Evolutionary conservation across 2,113 vertebrate genomes (phyloP).

Genomic region (Silurus meridionalis): DNA sequence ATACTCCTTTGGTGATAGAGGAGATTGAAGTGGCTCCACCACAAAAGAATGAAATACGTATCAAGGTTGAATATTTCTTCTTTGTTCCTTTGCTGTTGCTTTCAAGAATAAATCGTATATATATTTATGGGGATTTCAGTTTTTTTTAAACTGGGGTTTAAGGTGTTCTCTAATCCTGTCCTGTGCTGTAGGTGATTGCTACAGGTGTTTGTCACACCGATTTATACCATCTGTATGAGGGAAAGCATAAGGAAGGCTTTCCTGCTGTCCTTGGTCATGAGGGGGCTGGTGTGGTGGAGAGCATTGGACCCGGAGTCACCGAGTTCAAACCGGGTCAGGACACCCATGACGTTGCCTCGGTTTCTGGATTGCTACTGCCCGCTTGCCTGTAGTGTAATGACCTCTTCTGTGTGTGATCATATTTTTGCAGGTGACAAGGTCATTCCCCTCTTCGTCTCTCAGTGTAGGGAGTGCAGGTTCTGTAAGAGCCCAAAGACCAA

Average conservation of each 20-base stretch:
- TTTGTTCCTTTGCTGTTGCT: not conserved
- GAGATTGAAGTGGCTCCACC: slow-evolving; percentile 85
- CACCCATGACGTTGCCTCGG: not conserved
- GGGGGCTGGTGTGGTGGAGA: slow-evolving; percentile 83
- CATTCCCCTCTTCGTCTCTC: slow-evolving; percentile 77
- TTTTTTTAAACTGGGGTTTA: not conserved
- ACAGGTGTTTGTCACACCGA: slow-evolving; percentile 81
- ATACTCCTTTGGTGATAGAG: slow-evolving; percentile 81
- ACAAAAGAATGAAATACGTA: slow-evolving; percentile 79
- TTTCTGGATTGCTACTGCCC: not conserved
- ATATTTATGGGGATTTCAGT: not conserved
- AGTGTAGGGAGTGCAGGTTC: slow-evolving; percentile 78
- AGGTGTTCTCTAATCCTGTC: not conserved
- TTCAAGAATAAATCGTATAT: not conserved
- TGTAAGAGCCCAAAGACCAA: slow-evolving; percentile 79
- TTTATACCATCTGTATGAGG: slow-evolving; percentile 71
- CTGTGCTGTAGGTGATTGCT: slow-evolving; percentile 76
- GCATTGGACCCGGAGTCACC: slow-evolving; percentile 79
- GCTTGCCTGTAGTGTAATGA: slow-evolving; percentile 12
- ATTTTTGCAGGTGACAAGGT: slow-evolving; percentile 80
- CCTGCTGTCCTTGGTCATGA: slow-evolving; percentile 83
- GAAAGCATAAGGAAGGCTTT: slow-evolving; percentile 67
- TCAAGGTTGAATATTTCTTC: slow-evolving; percentile 74
- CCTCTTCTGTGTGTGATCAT: not conserved
- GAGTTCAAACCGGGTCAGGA: slow-evolving; percentile 76